These are phyloP conservation scores for Smutsia gigantea DNA, from an alignment of 2,797 vertebrate species.

Conservation along the genomic window DNA sequence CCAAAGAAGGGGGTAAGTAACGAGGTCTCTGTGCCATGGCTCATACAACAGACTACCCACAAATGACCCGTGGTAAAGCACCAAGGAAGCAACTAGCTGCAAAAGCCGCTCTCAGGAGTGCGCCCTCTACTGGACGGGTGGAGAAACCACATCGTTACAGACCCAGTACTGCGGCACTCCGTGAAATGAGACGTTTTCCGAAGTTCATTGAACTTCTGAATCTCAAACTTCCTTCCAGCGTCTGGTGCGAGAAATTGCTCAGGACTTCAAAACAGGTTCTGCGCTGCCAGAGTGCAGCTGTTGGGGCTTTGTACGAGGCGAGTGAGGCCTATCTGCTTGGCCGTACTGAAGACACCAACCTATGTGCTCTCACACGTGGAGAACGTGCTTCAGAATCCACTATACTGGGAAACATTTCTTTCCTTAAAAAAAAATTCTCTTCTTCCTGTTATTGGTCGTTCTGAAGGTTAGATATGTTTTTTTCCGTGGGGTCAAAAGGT, in stretches of 20 bases:
- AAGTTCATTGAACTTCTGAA: neutral
- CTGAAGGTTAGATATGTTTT: no score
- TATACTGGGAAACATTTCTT: no score
- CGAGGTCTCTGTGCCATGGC: conserved; percentile 84
- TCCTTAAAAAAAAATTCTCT: no score
- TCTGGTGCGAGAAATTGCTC: neutral
- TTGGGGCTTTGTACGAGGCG: neutral
- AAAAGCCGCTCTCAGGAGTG: conserved; percentile 87
- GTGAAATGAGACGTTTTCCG: fast-evolving
- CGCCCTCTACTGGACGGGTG: conserved; percentile 88
- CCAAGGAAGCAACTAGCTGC: conserved; percentile 88
- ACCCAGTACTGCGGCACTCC: neutral
- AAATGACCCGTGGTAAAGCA: conserved; percentile 88
- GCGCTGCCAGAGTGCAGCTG: neutral
- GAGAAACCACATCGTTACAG: conserved; percentile 89
- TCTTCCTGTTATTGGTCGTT: no score
- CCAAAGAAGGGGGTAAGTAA: conserved; percentile 74
- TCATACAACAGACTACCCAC: conserved; percentile 87
- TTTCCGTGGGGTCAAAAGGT: no score
- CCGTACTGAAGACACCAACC: no score
- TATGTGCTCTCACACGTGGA: no score
- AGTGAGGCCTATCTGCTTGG: no score
- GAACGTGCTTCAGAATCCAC: no score
- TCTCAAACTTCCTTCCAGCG: neutral
- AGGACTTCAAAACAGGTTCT: neutral